Evolutionary conservation across 2,888 invertebrate genomes (phyloP).

Genomic region (Daptonema setosum): DNA sequence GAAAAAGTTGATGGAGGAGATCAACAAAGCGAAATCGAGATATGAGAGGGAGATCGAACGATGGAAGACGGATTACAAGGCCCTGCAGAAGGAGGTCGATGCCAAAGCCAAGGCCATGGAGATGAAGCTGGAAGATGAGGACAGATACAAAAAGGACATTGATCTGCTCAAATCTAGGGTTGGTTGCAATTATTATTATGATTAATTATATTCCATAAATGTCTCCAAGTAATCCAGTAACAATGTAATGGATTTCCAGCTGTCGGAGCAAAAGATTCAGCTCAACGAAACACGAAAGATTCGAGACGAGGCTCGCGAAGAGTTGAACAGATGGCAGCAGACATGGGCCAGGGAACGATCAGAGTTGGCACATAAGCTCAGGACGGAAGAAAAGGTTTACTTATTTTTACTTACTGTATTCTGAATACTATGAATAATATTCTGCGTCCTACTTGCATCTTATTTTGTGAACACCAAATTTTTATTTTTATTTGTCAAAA

Average conservation of each 20-base stretch:
- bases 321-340: slow-evolving; percentile 11
- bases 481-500: no score
- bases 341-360: slow-evolving; percentile 13
- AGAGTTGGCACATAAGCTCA: slow-evolving; percentile 16
- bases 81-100: slow-evolving; percentile 1
- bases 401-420: no score
- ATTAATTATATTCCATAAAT: no score
- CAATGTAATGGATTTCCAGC: background rate
- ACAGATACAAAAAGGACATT: background rate
- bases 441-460: no score
- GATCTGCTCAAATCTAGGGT: slow-evolving; percentile 3
- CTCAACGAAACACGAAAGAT: slow-evolving; percentile 13
- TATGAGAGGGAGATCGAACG: background rate
- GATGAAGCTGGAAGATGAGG: background rate
- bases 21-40: slow-evolving; percentile 2
- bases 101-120: background rate
- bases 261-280: slow-evolving; percentile 17
- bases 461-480: no score
- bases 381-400: slow-evolving; percentile 22
- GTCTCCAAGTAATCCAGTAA: background rate
- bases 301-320: slow-evolving; percentile 19
- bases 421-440: no score
- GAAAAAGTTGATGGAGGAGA: slow-evolving; percentile 11
- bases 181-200: background rate
- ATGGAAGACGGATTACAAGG: background rate